Base-by-base conservation (phyloP, 2,888 invertebrate genomes). In the Drosophila macrothrix region DNA sequence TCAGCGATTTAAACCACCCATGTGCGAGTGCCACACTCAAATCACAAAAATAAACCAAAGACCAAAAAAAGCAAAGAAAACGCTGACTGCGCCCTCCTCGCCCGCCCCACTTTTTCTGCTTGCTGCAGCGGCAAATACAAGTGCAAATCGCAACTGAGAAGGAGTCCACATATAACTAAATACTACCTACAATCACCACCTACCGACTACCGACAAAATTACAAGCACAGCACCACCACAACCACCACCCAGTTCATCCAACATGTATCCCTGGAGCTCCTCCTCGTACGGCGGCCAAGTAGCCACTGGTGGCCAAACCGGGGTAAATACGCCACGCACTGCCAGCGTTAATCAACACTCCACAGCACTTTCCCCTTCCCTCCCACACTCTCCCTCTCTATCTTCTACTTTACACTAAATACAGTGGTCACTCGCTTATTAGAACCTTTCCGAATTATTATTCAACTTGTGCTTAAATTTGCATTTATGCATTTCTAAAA, bases 201-300 rank as follows among this genome's bases (percentile, higher is more conserved):
- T 22, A 43, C 4, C 55, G 25, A 28, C 7, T 6, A 37, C 35
- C 55, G 25, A 29, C 53, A 53, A 41, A 41, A 29, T 58, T 43
- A 66, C 52, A 58, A 69, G 43, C 62, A 58, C 67, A 66, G 55
- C 67, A 68, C 67, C 41, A 52, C n/a, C 28, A 37, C 35, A 35
- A 35, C 37, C 37, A 50, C 29, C 46, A 29, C 59, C 56, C 67
- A 55, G 49, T 54, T 37, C 69, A 69, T 66, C 43, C 67, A 68
- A 59, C 74, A 93, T 93, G 93, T 93, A 93, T 86, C 93, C 93
- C 79, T 93, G 93, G 93, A 93, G 89, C 80, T 92, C 93, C 55
- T 88, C 93, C 82, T 83, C 92, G 72, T 93, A 92, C 84, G 91
- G 90, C 84, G 90, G 83, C 64, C 88, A 77, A 80, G 83, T 67